Base-by-base conservation (phyloP, 2,113 vertebrate genomes). In the Bufo gargarizans region DNA sequence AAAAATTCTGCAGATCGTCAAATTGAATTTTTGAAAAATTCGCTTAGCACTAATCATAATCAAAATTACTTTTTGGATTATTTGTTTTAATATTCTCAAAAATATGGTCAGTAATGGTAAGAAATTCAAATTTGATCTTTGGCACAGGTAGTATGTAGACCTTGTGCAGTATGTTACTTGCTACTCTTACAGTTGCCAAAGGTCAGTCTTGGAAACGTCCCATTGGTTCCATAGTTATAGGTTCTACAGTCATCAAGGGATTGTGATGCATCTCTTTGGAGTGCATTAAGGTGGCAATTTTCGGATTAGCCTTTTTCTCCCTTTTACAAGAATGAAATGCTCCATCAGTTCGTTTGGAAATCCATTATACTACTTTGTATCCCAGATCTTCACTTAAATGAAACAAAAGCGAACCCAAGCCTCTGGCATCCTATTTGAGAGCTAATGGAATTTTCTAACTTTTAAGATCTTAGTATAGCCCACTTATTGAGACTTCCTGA, bases 351-450 rank as follows among this genome's bases (percentile, higher is more conserved):
- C 91, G 91, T 77, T 89, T 90, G 89, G 90, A 89, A 93, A 91
- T 93, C 93, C 92, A 92, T 92, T 92, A 92, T 92, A 67, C 89
- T 63, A 93, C 90, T 94, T 94, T 93, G 93, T 93, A 92, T 89
- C 89, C 89, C 87, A 91, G 90, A 89, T 90, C 89, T 82, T 0
- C 89, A 87, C 86, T 91, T 91, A 88, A 78, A 76, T 84, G 6
- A 77, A 89, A 55, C 77, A 85, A 49, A 19, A 90, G 87, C 91
- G 69, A 61, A 88, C 50, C 58, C 92, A 92, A 91, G 86, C 92
- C 92, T 90, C 88, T 72, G 86, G 91, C 84, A 90, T 82, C 10
- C 58, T 86, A 78, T 84, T 90, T 86, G 85, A 91, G 90, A 89
- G 88, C 84, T 91, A 91, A 92, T 91, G 92, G 91, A 92, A 92